Base-by-base conservation (phyloP, 2,797 vertebrate genomes). In the Anas acuta region DNA sequence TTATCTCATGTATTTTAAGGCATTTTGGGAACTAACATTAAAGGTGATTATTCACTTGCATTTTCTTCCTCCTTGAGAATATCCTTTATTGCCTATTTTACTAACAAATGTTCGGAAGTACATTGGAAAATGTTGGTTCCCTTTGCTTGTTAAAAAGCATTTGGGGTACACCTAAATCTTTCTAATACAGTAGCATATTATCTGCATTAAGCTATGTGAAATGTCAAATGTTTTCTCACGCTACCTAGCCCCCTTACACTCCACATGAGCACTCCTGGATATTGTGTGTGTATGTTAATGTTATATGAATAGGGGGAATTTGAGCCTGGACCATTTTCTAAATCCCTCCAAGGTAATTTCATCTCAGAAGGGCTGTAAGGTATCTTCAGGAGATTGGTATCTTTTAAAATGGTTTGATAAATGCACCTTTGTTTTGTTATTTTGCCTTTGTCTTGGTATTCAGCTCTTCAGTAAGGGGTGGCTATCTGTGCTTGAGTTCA, bases 351-450 rank as follows among this genome's bases (percentile, higher is more conserved):
- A 79, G 23, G 3, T 73, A 74, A 57, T 20, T 71, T 49, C 13
- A 25, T 86, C 33, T 81, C 67, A 30, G 6, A 47, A 72, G n/a
- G 25, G 7, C 51, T 84, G 0, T 80, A 33, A 39, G 17, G 6
- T 84, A 35, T 4, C 45, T 79, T 16, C 17, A 90, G 35, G 47
- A 75, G 45, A 56, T n/a, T 86, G 58, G 14, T 51, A 30, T 84
- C 1, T 14, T 66, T 49, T 90, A 64, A 20, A 73, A 39, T 28
- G 23, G 8, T 65, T 75, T 72, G 15, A 89, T 70, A 35, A 70
- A 25, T 92, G 84, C 89, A 30, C 51, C 67, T 84, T 79, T 13
- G n/a, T 90, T 91, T 62, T 76, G 22, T 83, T 90, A 72, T 56
- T 71, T 90, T 84, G 56, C 64, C 66, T 81, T 90, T 84, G 62